Evolutionary conservation across 1,140 invertebrate species (phyloP), one percentile per base, ranked within the genome.

Genomic region (Cydia amplana): DNA sequence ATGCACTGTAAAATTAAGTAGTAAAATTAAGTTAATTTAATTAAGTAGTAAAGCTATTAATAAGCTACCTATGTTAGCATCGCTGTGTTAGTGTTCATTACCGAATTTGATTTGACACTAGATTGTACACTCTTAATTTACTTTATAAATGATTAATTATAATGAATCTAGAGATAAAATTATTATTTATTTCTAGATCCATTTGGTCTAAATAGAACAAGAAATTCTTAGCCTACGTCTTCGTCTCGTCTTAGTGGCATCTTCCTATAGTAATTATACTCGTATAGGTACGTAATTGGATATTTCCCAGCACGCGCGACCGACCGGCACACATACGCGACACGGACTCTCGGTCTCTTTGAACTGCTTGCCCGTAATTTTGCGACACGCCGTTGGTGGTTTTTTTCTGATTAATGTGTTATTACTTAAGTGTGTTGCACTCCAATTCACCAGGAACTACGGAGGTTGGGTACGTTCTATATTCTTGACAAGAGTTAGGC

Each of bases 231-330:
- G 36, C 36, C 36, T 40, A 40, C 36, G 64, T 20, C 64, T n/a
- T 14, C 28, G 14, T 67, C 28, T 67, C 63, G 20, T 51, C 6
- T 20, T 4, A 70, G 65, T 18, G 18, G 28, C 32, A 70, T 70
- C 65, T 70, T 70, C 65, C 32, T 43, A 12, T 70, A 36, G 65
- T 70, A 40, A 70, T 40, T 70, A 67, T 32, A 64, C 60, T n/a
- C n/a, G 32, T 32, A 73, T 63, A 76, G 76, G 72, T 70, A 43
- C 74, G 60, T 81, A 81, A 77, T 79, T 79, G 78, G 51, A 75
- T 60, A 76, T 75, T 74, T 81, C 78, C 75, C 70, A 81, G 75
- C 77, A 75, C 77, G 75, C 67, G 79, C 72, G 74, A 76, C 79
- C 74, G 55, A 60, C 20, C 65, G 74, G 78, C 78, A 78, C 67